Percentiles rank a stretch among this genome's conserved stretches.
Conservation (phyloP, 2,888 invertebrate genomes). For the Lasioglossum villosulum region DNA sequence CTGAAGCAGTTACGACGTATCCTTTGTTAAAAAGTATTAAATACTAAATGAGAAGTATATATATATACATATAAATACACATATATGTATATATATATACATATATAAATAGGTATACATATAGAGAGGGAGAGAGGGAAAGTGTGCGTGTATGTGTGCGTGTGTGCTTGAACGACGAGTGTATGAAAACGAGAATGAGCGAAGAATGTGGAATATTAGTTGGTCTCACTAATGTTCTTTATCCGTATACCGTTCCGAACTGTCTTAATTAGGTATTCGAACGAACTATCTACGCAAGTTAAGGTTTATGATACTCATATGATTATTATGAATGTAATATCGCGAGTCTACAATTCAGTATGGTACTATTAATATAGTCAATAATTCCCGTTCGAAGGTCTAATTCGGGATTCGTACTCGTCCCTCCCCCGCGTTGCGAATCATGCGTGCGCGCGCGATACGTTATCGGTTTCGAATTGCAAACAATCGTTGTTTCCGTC, state of each 20-base stretch:
- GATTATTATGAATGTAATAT: constrained; percentile 70
- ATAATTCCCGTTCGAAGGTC: constrained; percentile 68
- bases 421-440: constrained; percentile 8
- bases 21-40: constrained; percentile 79
- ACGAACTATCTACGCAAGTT: constrained; percentile 72
- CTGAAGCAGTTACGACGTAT: constrained; percentile 65
- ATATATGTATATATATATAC: neutral
- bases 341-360: constrained; percentile 70
- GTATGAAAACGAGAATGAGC: constrained; percentile 9
- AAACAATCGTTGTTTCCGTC: constrained; percentile 1
- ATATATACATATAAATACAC: neutral
- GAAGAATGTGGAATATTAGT: constrained; percentile 59
- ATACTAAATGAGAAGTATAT: constrained; percentile 56
- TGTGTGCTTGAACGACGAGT: neutral
- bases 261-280: constrained; percentile 79
- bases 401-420: constrained; percentile 61
- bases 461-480: neutral
- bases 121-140: neutral
- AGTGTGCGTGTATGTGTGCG: neutral
- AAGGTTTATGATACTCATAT: constrained; percentile 75
- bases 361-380: constrained; percentile 74
- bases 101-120: neutral
- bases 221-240: constrained; percentile 77
- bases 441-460: neutral
- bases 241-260: constrained; percentile 77